phyloP scores from a whole-genome alignment of 2,113 vertebrate genomes.

The Orcinus orca region DNA sequence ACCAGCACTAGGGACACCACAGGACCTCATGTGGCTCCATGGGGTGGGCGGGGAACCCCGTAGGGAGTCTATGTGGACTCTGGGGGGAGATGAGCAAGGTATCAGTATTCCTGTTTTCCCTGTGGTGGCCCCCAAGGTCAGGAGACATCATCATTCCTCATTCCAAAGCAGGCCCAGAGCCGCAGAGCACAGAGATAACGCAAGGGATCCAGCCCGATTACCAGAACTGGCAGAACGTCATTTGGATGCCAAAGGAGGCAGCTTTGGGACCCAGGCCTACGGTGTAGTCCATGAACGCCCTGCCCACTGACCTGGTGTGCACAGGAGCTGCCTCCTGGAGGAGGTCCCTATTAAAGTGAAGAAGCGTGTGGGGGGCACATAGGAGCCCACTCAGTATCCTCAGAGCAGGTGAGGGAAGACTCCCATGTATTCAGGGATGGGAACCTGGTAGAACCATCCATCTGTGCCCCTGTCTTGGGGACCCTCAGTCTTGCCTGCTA shows the following conservation, averaged over 20 bases:
- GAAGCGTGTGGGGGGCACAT: background rate
- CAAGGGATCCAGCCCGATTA: slow-evolving; percentile 76
- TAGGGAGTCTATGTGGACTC: background rate
- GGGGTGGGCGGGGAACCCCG: background rate
- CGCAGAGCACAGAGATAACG: slow-evolving; percentile 71
- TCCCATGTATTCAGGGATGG: background rate
- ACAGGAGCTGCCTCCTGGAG: background rate
- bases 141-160: slow-evolving; percentile 79
- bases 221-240: slow-evolving; percentile 73
- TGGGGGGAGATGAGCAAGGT: background rate
- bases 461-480: background rate
- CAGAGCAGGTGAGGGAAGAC: background rate
- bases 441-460: background rate
- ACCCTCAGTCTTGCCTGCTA: background rate
- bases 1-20: background rate
- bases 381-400: background rate
- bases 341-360: background rate
- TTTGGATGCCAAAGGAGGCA: slow-evolving; percentile 61
- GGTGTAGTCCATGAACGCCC: background rate
- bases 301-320: slow-evolving; percentile 63
- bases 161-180: slow-evolving; percentile 73
- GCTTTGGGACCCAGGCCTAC: background rate
- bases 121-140: slow-evolving; percentile 69
- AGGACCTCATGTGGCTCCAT: background rate
- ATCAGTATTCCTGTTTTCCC: slow-evolving; percentile 55